phyloP scores from a whole-genome alignment of 2,113 vertebrate species.

The Ibidorhyncha struthersii region DNA sequence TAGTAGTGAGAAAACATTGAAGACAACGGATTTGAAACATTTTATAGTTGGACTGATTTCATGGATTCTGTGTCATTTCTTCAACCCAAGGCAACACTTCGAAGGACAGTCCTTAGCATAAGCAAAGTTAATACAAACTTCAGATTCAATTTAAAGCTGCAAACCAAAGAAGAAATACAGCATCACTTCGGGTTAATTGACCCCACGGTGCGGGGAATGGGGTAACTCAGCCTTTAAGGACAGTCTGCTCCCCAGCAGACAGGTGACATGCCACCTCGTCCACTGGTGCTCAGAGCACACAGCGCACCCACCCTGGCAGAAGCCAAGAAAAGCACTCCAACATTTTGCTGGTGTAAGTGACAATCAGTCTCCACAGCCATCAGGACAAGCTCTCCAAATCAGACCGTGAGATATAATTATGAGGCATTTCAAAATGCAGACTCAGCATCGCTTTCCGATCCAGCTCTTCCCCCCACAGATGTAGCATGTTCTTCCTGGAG shows the following conservation, averaged over 20 bases:
- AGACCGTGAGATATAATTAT: conserved; percentile 25
- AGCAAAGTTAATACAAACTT: not conserved
- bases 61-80: not conserved
- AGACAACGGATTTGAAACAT: not conserved
- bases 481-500: conserved; percentile 39
- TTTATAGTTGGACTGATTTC: not conserved
- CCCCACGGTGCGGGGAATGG: accelerated
- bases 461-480: not conserved
- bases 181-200: not conserved
- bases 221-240: not conserved
- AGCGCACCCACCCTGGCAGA: not conserved
- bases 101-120: not conserved
- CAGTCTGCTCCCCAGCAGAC: not conserved
- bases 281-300: not conserved
- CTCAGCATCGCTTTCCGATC: conserved; percentile 40
- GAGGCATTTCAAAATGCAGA: conserved; percentile 40
- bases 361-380: not conserved
- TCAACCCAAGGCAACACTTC: not conserved
- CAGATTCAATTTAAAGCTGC: not conserved
- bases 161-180: not conserved
- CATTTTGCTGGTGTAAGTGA: not conserved
- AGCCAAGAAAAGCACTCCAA: not conserved
- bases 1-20: not conserved
- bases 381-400: conserved; percentile 26
- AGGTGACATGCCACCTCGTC: not conserved